A percentile compares a stretch with the other conserved stretches of the same genome.
Conservation (phyloP, 2,888 invertebrate genomes). For the Drosophila algonquin region DNA sequence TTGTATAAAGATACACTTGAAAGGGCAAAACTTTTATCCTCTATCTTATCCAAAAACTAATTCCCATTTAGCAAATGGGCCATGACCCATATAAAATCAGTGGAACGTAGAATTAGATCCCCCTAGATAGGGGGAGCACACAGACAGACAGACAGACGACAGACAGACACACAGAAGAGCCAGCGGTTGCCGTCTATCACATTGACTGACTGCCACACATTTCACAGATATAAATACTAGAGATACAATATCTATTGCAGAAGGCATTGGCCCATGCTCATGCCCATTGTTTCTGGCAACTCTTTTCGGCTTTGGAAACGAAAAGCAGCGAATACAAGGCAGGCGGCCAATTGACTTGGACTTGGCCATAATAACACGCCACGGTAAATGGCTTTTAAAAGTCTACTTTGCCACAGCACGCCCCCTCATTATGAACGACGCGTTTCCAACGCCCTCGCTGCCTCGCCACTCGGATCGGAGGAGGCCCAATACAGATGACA, state of each 20-base stretch:
- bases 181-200: conserved; percentile 70
- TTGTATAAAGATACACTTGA: not conserved
- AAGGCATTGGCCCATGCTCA: conserved; percentile 37
- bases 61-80: conserved; percentile 56
- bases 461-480: conserved; percentile 2
- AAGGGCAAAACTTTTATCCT: not conserved
- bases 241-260: conserved; percentile 36
- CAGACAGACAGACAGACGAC: conserved; percentile 30
- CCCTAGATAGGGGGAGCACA: conserved; percentile 6
- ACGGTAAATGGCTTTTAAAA: conserved; percentile 78
- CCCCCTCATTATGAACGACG: conserved; percentile 82
- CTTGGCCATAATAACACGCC: conserved; percentile 72
- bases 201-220: conserved; percentile 81
- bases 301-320: conserved; percentile 20
- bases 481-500: conserved; percentile 39
- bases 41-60: not conserved
- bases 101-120: conserved; percentile 40
- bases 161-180: conserved; percentile 39
- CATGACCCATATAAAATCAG: conserved; percentile 73
- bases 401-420: conserved; percentile 79
- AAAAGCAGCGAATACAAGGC: too few species aligned
- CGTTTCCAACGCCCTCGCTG: conserved; percentile 70
- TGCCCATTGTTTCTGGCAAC: conserved; percentile 19
- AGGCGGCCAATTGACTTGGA: conserved; percentile 70
- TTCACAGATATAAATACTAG: conserved; percentile 54